A percentile compares a stretch with the other conserved stretches of the same genome.
These are phyloP conservation scores for Hippocampus zosterae DNA, from an alignment of 2,113 vertebrate genomes.

Conservation along the genomic window DNA sequence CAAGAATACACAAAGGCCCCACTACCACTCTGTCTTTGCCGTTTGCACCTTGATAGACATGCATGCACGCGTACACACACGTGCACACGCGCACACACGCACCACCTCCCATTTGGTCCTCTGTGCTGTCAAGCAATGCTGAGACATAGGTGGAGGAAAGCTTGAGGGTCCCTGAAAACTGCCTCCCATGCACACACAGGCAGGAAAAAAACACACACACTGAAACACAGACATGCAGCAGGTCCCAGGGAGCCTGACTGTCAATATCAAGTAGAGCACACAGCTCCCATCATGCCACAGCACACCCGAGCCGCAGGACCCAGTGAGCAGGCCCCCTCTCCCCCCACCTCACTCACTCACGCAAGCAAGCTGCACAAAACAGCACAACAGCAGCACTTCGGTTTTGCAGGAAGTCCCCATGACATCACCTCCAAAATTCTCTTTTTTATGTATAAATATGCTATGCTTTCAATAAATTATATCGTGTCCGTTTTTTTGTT, in stretches of 20 bases:
- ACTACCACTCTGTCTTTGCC: constrained; percentile 46
- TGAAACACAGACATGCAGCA: constrained; percentile 44
- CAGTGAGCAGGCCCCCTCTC: constrained; percentile 48
- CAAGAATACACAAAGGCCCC: constrained; percentile 62
- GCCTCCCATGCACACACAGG: constrained; percentile 25
- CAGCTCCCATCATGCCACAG: constrained; percentile 66
- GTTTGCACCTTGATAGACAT: constrained; percentile 41
- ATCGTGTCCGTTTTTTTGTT: not conserved
- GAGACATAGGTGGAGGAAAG: constrained; percentile 68
- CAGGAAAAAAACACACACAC: constrained; percentile 9
- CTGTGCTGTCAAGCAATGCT: constrained; percentile 64
- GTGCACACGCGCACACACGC: constrained; percentile 16
- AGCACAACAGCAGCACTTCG: constrained; percentile 14
- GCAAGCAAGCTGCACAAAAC: constrained; percentile 21
- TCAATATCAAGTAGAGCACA: constrained; percentile 70
- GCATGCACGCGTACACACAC: constrained; percentile 22
- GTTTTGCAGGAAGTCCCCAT: not conserved
- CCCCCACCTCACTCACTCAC: constrained; percentile 29
- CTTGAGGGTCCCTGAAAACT: constrained; percentile 52
- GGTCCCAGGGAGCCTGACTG: constrained; percentile 65
- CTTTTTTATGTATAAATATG: not conserved
- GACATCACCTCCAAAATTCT: constrained; percentile 31
- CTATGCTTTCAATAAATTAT: not conserved
- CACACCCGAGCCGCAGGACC: constrained; percentile 54
- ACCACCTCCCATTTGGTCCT: constrained; percentile 46